Percentiles rank a stretch among this genome's conserved stretches.
Conservation (phyloP, 1,140 invertebrate genomes). For the Aculops lycopersici region DNA sequence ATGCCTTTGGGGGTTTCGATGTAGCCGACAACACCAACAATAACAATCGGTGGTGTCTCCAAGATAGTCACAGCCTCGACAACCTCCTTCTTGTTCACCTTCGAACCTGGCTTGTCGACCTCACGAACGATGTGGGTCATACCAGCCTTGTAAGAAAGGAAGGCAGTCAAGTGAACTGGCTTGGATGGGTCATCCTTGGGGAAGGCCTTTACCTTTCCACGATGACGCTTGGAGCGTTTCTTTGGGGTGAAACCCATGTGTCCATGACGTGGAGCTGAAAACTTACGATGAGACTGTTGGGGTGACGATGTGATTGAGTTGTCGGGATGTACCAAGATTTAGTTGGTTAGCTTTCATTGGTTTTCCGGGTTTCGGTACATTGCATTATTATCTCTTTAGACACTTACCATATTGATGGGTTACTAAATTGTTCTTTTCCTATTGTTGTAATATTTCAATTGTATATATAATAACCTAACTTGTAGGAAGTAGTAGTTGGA, state of each 20-base stretch:
- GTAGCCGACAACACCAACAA: slow-evolving; percentile 89
- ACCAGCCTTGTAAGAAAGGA: slow-evolving; percentile 92
- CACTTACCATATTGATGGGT: no score
- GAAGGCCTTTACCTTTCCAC: slow-evolving; percentile 97
- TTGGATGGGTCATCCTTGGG: slow-evolving; percentile 90
- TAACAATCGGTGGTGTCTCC: slow-evolving; percentile 89
- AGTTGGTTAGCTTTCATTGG: no score
- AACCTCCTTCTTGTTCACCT: slow-evolving; percentile 98
- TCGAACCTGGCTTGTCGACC: slow-evolving; percentile 92
- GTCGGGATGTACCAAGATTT: no score
- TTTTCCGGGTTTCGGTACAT: no score
- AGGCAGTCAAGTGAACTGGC: slow-evolving; percentile 88
- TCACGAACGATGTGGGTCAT: slow-evolving; percentile 98
- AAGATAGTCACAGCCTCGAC: slow-evolving; percentile 93
- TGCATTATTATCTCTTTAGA: no score
- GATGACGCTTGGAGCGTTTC: slow-evolving; percentile 69
- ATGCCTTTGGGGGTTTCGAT: slow-evolving; percentile 92
- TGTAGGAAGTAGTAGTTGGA: no score
- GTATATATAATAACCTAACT: no score
- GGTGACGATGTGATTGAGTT: background rate
- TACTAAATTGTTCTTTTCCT: no score
- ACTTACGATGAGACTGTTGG: slow-evolving; percentile 73
- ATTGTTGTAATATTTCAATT: no score
- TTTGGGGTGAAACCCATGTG: slow-evolving; percentile 99
- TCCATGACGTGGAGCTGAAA: slow-evolving; percentile 93